Percentiles rank a stretch among this genome's conserved stretches.
phyloP scores from a whole-genome alignment of 2,113 vertebrate species.

The Charadrius vociferus region DNA sequence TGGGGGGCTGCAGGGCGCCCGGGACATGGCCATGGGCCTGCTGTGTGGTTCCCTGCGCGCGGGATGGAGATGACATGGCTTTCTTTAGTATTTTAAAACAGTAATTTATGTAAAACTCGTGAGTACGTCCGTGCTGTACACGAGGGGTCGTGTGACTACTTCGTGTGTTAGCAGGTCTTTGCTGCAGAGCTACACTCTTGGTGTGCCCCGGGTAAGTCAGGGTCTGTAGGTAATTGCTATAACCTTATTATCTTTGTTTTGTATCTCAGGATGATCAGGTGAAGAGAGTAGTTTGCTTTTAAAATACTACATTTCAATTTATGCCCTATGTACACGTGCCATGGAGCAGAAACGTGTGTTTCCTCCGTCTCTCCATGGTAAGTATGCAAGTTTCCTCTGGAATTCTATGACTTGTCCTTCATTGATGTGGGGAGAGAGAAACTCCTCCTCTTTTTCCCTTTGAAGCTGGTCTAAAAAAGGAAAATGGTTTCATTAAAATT shows the following conservation, averaged over 20 bases:
- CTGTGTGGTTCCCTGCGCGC: background rate
- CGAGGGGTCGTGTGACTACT: background rate
- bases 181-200: background rate
- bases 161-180: background rate
- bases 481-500: constrained; percentile 52
- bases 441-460: constrained; percentile 34
- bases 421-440: background rate
- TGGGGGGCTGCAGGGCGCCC: background rate
- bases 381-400: background rate
- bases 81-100: background rate
- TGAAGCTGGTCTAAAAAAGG: constrained; percentile 28
- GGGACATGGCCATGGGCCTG: background rate
- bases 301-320: background rate
- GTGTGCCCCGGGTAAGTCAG: background rate
- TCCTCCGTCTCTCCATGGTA: background rate
- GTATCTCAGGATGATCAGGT: background rate
- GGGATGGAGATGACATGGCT: fast-evolving
- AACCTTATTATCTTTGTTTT: background rate
- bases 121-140: background rate
- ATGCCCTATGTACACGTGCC: background rate
- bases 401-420: background rate
- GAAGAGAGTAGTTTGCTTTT: background rate
- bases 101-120: background rate
- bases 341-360: background rate
- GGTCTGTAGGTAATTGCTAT: background rate